These are phyloP conservation scores for Platysternon megacephalum DNA, from an alignment of 2,113 vertebrate genomes.

Conservation along the genomic window DNA sequence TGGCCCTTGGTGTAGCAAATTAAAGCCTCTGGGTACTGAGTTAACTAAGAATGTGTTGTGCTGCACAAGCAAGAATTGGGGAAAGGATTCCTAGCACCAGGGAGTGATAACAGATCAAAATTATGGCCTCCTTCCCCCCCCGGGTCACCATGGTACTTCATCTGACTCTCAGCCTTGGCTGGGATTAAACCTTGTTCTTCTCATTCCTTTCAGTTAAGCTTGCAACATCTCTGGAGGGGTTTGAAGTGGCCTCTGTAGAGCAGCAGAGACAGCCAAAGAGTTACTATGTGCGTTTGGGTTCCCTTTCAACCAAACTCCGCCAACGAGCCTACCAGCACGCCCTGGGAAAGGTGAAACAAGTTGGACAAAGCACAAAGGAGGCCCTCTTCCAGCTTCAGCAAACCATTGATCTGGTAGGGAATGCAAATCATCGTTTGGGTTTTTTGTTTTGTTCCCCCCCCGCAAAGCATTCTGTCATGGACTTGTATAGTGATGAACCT, in stretches of 20 bases:
- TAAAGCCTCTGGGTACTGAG: too few species aligned
- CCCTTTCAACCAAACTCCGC: conserved; percentile 80
- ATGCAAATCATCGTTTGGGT: too few species aligned
- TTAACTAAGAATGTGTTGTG: too few species aligned
- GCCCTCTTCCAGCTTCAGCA: conserved; percentile 77
- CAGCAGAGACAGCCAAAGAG: conserved; percentile 49
- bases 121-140: background rate
- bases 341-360: conserved; percentile 70
- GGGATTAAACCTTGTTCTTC: background rate
- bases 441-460: too few species aligned
- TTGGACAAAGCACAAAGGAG: conserved; percentile 66
- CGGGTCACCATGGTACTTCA: background rate
- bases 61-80: too few species aligned
- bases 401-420: conserved; percentile 75
- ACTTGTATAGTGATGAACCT: background rate
- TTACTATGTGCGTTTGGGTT: conserved; percentile 86
- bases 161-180: background rate
- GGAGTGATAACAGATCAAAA: background rate
- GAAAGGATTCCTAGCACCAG: too few species aligned
- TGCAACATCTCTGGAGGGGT: conserved; percentile 20
- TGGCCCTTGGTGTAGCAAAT: too few species aligned
- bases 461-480: background rate
- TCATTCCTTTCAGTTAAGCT: conserved; percentile 30
- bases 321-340: conserved; percentile 79
- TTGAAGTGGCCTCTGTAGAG: background rate